Base-by-base conservation (phyloP, 2,888 invertebrate genomes). In the Dione vanillae region DNA sequence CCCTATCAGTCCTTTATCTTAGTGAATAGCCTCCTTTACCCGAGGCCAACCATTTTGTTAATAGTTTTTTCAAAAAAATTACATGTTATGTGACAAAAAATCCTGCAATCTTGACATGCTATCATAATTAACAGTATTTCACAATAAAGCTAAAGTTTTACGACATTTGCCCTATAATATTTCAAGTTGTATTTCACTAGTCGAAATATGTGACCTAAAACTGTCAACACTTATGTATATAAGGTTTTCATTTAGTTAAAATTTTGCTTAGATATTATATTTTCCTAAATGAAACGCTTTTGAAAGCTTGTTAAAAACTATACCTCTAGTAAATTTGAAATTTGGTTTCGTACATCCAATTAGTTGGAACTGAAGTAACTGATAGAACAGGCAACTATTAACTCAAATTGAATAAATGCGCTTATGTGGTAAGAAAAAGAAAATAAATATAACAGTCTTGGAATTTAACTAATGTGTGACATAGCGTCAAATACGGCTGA, bases 1-100 rank as follows among this genome's bases (percentile, higher is more conserved):
- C 81, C 81, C 83, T 82, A 80, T 82, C 79, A 77, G 75, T 78
- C 81, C 80, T 85, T 90, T 90, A 91, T 90, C 90, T 87, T 71
- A 76, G 76, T 78, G 77, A 80, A 79, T 88, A 87, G 86, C 80
- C 83, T 80, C 81, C 76, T 76, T 76, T 75, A 75, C 76, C 74
- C 76, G 81, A 79, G 81, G 82, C 81, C 82, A n/a, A 71, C 71
- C 69, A 51, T 37, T 69, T 56, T 59, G n/a, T 64, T 71, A 72
- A 61, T 35, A 43, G 35, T 37, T n/a, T 35, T 35, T 56, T 14
- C 49, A 64, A 49, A 49, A 47, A 54, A 45, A 20, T 20, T 43
- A 59, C 14, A n/a, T 59, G 3, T n/a, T 20, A 10, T 59, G 58
- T 59, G 19, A 8, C 14, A 19, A 59, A 59, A 20, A 19, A 19